phyloP scores from a whole-genome alignment of 2,888 invertebrate species.

The Lepetodrilus schrolli region DNA sequence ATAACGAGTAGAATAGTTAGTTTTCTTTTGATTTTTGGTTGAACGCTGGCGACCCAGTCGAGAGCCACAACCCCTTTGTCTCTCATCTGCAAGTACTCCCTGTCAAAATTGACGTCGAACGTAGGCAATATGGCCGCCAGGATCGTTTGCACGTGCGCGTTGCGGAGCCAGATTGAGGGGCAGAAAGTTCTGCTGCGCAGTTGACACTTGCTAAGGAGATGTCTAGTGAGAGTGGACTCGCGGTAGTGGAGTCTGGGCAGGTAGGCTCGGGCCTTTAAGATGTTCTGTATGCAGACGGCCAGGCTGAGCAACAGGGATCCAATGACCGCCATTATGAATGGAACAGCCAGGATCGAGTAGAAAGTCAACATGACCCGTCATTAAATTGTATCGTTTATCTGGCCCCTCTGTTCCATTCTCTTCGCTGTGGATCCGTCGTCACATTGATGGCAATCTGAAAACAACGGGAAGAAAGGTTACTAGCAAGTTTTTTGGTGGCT shows the following conservation, averaged over 20 bases:
- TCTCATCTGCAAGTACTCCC: slow-evolving; percentile 68
- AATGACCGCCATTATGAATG: slow-evolving; percentile 36
- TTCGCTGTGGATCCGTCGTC: background rate
- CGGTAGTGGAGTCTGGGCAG: slow-evolving; percentile 58
- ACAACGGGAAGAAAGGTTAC: background rate
- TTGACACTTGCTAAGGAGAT: slow-evolving; percentile 57
- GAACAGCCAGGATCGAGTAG: slow-evolving; percentile 34
- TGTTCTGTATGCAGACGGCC: slow-evolving; percentile 33
- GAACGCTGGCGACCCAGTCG: slow-evolving; percentile 63
- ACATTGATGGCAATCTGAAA: background rate
- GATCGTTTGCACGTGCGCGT: slow-evolving; percentile 65
- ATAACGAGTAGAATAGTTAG: slow-evolving; percentile 59
- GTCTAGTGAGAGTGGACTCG: slow-evolving; percentile 63
- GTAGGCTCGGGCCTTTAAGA: slow-evolving; percentile 33
- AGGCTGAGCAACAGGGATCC: slow-evolving; percentile 35
- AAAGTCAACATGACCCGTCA: slow-evolving; percentile 36
- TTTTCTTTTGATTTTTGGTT: slow-evolving; percentile 42
- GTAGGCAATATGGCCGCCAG: slow-evolving; percentile 45
- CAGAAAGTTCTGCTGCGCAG: slow-evolving; percentile 55
- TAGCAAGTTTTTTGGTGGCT: no score
- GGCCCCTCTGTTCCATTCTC: background rate
- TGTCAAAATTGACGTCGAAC: slow-evolving; percentile 50
- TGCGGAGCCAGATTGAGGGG: slow-evolving; percentile 54
- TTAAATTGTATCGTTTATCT: background rate
- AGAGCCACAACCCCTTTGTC: slow-evolving; percentile 69